Conservation (phyloP, 1,140 invertebrate genomes). For the Diorhabda elongata region DNA sequence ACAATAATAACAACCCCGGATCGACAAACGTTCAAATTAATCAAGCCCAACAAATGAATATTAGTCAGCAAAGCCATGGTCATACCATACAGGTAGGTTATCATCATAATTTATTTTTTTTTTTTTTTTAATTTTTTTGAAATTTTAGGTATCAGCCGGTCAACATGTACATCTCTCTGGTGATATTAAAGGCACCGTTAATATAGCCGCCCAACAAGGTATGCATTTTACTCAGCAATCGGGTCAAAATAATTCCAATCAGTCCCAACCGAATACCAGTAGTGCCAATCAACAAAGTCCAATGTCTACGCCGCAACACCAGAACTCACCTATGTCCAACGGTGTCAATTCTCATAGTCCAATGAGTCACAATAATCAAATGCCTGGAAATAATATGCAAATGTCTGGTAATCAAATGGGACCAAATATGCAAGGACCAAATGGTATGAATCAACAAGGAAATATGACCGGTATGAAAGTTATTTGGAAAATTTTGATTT, state of each 20-base stretch:
- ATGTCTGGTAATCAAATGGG: constrained; percentile 29
- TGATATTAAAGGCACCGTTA: constrained; percentile 64
- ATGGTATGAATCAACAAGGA: constrained; percentile 10
- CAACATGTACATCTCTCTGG: constrained; percentile 73
- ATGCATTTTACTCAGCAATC: constrained; percentile 66
- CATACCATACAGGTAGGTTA: constrained; percentile 69
- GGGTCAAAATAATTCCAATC: constrained; percentile 37
- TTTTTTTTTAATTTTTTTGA: too few relatives aligned
- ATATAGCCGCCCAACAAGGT: constrained; percentile 72
- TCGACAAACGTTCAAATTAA: constrained; percentile 69
- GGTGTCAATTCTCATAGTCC: constrained; percentile 11
- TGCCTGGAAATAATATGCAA: constrained; percentile 38
- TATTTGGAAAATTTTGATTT: too few relatives aligned
- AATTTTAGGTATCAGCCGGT: constrained; percentile 68
- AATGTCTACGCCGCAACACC: constrained; percentile 21
- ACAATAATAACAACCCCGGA: constrained; percentile 39
- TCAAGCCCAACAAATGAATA: constrained; percentile 81
- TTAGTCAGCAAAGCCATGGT: constrained; percentile 65
- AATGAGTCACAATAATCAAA: constrained; percentile 6
- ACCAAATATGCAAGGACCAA: constrained; percentile 21
- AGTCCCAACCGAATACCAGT: constrained; percentile 38
- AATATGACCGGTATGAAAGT: constrained; percentile 8
- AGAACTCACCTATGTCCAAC: constrained; percentile 23
- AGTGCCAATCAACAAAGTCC: constrained; percentile 39
- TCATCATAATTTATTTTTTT: not conserved